Evolutionary conservation across 92 coral and sea anemone species (phyloP).

Genomic region (Parazoanthus atlanticus): DNA sequence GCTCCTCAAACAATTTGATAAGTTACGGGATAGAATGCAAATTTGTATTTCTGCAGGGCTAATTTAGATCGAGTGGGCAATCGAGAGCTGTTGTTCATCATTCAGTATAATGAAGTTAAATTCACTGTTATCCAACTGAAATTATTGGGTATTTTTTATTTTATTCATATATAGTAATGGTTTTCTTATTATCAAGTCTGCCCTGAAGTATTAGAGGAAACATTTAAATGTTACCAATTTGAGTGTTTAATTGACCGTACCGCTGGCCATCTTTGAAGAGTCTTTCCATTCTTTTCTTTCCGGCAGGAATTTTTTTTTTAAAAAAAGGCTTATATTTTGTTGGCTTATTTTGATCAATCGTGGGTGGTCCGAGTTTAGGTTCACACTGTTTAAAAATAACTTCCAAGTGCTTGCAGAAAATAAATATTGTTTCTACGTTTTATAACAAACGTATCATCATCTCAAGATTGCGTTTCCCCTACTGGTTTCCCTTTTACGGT

Average conservation of each 20-base stretch:
- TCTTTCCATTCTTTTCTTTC: neutral
- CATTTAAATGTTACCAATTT: neutral
- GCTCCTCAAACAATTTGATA: neutral
- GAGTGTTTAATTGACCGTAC: neutral
- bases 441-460: neutral
- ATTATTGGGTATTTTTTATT: too few relatives aligned
- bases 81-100: neutral
- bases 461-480: too few relatives aligned
- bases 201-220: neutral
- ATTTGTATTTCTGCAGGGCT: neutral
- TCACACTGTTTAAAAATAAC: slow-evolving; percentile 2
- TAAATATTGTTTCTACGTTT: neutral
- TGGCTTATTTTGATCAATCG: neutral
- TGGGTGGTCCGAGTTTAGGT: neutral
- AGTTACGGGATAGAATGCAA: neutral
- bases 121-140: neutral
- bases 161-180: neutral
- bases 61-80: neutral
- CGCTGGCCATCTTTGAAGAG: neutral
- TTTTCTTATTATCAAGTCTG: neutral
- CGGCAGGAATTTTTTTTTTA: neutral
- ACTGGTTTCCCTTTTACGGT: slow-evolving; percentile 8
- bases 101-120: slow-evolving; percentile 15
- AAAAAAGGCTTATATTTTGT: neutral
- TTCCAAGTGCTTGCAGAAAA: neutral